Percentiles rank a stretch among this genome's conserved stretches.
Conservation (phyloP, 1,140 invertebrate genomes). For the Drosophila seguyi region DNA sequence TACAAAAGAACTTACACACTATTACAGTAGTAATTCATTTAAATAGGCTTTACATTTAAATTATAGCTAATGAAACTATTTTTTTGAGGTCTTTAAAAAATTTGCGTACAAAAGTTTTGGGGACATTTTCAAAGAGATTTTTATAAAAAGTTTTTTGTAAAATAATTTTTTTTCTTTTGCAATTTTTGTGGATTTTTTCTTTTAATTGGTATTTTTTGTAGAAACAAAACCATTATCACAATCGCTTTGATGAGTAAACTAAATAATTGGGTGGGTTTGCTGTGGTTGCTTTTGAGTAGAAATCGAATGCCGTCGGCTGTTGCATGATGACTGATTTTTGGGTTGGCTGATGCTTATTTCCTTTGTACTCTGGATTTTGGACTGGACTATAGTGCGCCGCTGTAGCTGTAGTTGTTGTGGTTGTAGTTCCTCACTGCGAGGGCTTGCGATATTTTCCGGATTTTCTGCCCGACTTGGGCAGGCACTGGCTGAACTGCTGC, state of each 20-base stretch:
- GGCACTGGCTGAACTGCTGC: conserved; percentile 62
- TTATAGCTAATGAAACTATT: conserved; percentile 61
- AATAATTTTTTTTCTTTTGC: conserved; percentile 14
- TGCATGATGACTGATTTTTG: conserved; percentile 33
- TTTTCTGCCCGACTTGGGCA: conserved; percentile 59
- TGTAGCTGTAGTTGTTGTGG: conserved; percentile 16
- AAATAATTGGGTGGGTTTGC: conserved; percentile 23
- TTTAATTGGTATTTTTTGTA: conserved; percentile 42
- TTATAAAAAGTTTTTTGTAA: conserved; percentile 29
- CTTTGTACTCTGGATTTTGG: conserved; percentile 54
- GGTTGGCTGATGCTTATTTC: conserved; percentile 33
- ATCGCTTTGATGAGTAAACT: conserved; percentile 85
- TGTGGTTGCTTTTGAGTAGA: conserved; percentile 30
- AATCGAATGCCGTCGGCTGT: conserved; percentile 46
- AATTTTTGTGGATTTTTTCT: conserved; percentile 16
- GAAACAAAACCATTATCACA: conserved; percentile 85
- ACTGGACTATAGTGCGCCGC: conserved; percentile 35
- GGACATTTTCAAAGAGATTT: conserved; percentile 30
- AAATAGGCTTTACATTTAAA: conserved; percentile 48
- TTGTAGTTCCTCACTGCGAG: conserved; percentile 51
- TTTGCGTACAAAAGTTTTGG: conserved; percentile 35
- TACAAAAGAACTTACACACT: conserved; percentile 58
- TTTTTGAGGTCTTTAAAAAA: conserved; percentile 31
- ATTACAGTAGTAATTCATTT: conserved; percentile 47
- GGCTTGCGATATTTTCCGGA: conserved; percentile 72